phyloP scores from a whole-genome alignment of 1,140 invertebrate genomes.

The Globodera ellingtonae region DNA sequence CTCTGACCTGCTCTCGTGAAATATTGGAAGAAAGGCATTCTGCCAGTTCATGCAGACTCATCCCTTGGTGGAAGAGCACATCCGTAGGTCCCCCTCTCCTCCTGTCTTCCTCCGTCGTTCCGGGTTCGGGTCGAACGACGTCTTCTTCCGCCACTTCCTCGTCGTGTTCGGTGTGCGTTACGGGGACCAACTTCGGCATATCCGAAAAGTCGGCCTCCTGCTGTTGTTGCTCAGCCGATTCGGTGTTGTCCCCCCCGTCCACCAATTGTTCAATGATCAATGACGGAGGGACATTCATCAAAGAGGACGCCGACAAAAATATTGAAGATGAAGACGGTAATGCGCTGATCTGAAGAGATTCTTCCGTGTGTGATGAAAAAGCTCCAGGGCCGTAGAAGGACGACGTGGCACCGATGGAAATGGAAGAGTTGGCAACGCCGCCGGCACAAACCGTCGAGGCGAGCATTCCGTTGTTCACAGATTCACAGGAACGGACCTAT shows the following conservation, averaged over 20 bases:
- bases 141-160: neutral
- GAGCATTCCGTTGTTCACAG: slow-evolving; percentile 11
- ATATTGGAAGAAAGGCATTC: slow-evolving; percentile 36
- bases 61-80: slow-evolving; percentile 16
- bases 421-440: neutral
- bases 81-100: neutral
- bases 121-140: neutral
- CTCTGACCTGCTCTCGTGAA: slow-evolving; percentile 27
- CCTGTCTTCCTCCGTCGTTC: neutral
- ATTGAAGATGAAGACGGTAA: neutral
- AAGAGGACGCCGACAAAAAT: neutral
- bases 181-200: slow-evolving; percentile 52
- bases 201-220: slow-evolving; percentile 48
- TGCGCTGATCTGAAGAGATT: slow-evolving; percentile 4
- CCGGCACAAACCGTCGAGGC: slow-evolving; percentile 1
- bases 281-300: neutral
- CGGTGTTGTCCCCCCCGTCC: slow-evolving; percentile 8
- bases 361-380: slow-evolving; percentile 5
- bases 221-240: slow-evolving; percentile 11
- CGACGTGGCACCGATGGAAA: neutral
- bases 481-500: slow-evolving; percentile 26
- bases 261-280: slow-evolving; percentile 29
- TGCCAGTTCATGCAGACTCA: slow-evolving; percentile 37
- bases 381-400: neutral
- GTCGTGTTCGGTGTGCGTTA: slow-evolving; percentile 27